Base-by-base conservation (phyloP, 2,113 vertebrate species). In the Misgurnus anguillicaudatus region DNA sequence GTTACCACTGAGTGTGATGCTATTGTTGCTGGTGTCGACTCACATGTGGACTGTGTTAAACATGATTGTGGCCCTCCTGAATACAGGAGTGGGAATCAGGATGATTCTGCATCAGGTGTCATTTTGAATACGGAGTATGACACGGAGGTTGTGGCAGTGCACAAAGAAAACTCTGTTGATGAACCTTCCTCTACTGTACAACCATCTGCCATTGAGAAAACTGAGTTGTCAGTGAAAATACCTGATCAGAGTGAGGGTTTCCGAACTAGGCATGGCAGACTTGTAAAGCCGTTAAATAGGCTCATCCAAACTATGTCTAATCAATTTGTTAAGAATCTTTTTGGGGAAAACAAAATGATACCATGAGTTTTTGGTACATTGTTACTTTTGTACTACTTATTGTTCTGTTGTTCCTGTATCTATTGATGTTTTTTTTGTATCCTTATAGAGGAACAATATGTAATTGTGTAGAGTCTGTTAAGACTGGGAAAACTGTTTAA, bases 261-360 rank as follows among this genome's bases (percentile, higher is more conserved):
- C 6, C 38, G 13, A 16, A 58, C 53, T 2, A 78, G 64, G 6
- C 21, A 67, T 8, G 47, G n/a, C 11, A 77, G 64, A 67, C 4
- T 60, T 4, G 55, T 77, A 11, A 77, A 68, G 10, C 75, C 75
- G 24, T 19, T 68, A 21, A 67, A 77, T 53, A 68, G 48, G 17
- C 64, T 77, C 9, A 77, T 77, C 19, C 75, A 77, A 14, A 45
- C 63, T 9, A 77, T 77, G 63, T 67, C 63, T 9, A 42, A 39
- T 31, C 51, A 31, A 39, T 64, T 39, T 41, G 14, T 64, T 64
- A 41, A 10, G 48, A 57, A 24, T 57, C 5, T n/a, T 42, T 19
- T 66, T 42, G 62, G 62, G 62, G 0, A 39, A 64, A 64, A 41
- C 61, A n/a, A n/a, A 39, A n/a, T 31, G 3, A 39, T 55, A 64